Evolutionary conservation across 2,797 vertebrate genomes (phyloP), one percentile per base, ranked within the genome.

Genomic region (Falco cherrug): DNA sequence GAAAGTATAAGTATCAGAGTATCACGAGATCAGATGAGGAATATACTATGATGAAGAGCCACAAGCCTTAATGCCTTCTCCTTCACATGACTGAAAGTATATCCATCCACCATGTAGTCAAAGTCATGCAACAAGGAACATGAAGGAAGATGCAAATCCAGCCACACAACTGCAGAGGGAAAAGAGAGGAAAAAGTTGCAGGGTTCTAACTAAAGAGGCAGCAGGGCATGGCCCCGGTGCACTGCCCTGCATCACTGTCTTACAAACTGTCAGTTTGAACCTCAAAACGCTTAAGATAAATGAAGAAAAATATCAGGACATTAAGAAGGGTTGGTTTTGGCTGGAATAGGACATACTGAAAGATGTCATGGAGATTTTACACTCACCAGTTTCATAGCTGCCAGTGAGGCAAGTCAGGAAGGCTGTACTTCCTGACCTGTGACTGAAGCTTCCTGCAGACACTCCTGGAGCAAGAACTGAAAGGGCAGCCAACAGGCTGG

Each of bases 371-470:
- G 56, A 80, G 60, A 80, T 64, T 74, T 48, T 70, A 84, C 18
- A 35, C 16, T 64, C 19, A n/a, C 9, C 26, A n/a, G 18, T 56
- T 80, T 74, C 64, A 76, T 0, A 67, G 61, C 48, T 24, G 19
- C 37, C 28, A 84, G 51, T 4, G 3, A 89, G 28, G 35, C 47
- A 79, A 65, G 31, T 82, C 82, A 95, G 82, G 91, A 92, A 94
- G 56, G 60, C 65, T 67, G n/a, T 59, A 74, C 45, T 91, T 92
- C 93, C 75, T 60, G 47, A 84, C 22, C 53, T 70, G 9, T 24
- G 45, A 95, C 3, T 77, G 73, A 80, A 88, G 20, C 65, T 93
- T 97, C 87, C 82, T 90, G 87, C 48, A 84, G 79, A 74, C 51
- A 41, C 22, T 70, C 51, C 45, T 70, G 87, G 53, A 80, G 28